A percentile compares a stretch with the other conserved stretches of the same genome.
These are phyloP conservation scores for Acipenser ruthenus DNA, from an alignment of 2,797 vertebrate genomes.

Conservation along the genomic window DNA sequence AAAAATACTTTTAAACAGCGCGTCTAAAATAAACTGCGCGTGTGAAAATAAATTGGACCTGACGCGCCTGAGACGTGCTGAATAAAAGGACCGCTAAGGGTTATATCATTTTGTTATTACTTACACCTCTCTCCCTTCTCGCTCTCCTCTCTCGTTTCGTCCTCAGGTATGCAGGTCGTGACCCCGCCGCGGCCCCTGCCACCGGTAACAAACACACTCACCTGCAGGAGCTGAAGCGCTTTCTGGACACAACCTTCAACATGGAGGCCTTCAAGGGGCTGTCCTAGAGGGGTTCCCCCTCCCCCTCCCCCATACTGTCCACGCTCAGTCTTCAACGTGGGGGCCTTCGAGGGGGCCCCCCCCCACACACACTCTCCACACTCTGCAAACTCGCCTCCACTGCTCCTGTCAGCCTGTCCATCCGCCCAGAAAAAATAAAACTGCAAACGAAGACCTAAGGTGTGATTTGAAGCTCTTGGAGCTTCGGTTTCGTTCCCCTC, in stretches of 20 bases:
- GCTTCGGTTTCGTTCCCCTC: too few species aligned
- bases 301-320: background rate
- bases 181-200: conserved; percentile 78
- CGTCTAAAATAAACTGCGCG: too few species aligned
- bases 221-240: conserved; percentile 72
- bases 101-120: too few species aligned
- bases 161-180: conserved; percentile 80
- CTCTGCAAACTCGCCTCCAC: background rate
- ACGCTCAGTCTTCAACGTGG: background rate
- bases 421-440: too few species aligned
- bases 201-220: conserved; percentile 89
- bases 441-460: too few species aligned
- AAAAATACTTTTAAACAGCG: too few species aligned
- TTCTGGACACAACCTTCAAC: conserved; percentile 74
- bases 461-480: too few species aligned
- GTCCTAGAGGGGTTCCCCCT: conserved; percentile 27
- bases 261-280: conserved; percentile 64
- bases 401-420: background rate
- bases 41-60: too few species aligned
- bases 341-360: background rate
- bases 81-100: too few species aligned
- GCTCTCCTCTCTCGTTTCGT: too few species aligned
- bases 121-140: too few species aligned
- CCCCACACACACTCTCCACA: background rate
- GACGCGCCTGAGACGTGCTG: too few species aligned